These are phyloP conservation scores for Nyctibius bracteatus DNA, from an alignment of 2,113 vertebrate species.

Conservation along the genomic window DNA sequence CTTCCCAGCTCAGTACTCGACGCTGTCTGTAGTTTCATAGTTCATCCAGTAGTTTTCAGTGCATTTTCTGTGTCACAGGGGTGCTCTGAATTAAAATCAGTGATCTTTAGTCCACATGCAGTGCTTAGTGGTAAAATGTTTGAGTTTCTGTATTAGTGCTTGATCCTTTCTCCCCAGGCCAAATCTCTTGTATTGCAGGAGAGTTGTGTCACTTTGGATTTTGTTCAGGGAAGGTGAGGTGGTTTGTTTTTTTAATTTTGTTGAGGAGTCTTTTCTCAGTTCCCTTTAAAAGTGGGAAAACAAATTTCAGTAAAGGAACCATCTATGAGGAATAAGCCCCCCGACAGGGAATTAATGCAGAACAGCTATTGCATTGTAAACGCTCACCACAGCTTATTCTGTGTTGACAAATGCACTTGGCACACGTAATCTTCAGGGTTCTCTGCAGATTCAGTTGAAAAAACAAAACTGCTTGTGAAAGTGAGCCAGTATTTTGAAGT, in stretches of 20 bases:
- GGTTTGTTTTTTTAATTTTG: neutral
- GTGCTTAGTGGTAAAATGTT: neutral
- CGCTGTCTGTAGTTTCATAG: neutral
- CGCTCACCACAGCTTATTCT: neutral
- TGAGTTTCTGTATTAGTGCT: neutral
- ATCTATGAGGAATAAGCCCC: neutral
- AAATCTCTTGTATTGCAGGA: neutral
- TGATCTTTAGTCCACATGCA: fast-evolving
- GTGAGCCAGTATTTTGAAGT: neutral
- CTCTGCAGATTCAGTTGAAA: neutral
- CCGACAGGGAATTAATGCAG: neutral
- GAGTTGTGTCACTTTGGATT: neutral
- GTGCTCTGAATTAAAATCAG: neutral
- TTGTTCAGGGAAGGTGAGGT: neutral
- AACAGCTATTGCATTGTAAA: neutral
- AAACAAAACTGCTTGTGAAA: neutral
- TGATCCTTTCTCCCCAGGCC: neutral
- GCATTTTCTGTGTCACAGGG: neutral
- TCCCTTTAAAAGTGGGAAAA: neutral
- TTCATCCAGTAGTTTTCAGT: neutral
- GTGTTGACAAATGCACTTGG: neutral
- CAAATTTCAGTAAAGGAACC: neutral
- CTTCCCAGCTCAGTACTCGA: neutral
- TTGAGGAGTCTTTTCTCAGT: neutral
- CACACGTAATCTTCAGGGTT: fast-evolving